A percentile compares a stretch with the other conserved stretches of the same genome.
phyloP scores from a whole-genome alignment of 2,113 vertebrate species.

The Pungitius pungitius region DNA sequence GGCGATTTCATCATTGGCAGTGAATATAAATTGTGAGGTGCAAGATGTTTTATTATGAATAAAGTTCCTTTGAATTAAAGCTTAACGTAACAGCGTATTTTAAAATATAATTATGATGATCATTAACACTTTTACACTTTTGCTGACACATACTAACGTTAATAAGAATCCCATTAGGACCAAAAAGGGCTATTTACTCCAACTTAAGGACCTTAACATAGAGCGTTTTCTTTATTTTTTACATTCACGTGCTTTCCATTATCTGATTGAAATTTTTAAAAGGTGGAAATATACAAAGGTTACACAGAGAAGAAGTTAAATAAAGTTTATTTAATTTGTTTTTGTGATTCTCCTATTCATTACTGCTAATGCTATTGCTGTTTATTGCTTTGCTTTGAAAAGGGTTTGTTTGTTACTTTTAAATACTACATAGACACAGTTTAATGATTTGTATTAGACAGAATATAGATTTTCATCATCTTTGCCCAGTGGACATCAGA shows the following conservation, averaged over 20 bases:
- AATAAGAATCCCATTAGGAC: too few relatives aligned
- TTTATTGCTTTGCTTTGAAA: too few relatives aligned
- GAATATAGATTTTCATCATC: neutral
- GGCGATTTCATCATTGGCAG: neutral
- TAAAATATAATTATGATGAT: too few relatives aligned
- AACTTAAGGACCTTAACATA: too few relatives aligned
- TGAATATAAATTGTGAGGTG: neutral
- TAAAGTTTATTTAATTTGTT: neutral
- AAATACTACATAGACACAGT: neutral
- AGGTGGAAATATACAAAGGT: neutral
- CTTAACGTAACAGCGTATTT: neutral
- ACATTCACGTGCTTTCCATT: neutral
- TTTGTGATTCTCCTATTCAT: too few relatives aligned
- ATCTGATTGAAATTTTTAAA: neutral
- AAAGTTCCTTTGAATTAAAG: too few relatives aligned
- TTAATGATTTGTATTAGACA: neutral
- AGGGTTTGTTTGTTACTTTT: neutral
- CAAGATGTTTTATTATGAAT: neutral
- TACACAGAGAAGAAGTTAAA: neutral
- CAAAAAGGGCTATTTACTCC: too few relatives aligned
- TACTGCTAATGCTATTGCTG: too few relatives aligned
- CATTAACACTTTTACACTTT: too few relatives aligned
- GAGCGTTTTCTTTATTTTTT: too few relatives aligned
- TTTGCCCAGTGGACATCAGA: conserved; percentile 12
- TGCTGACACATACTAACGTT: too few relatives aligned